These are phyloP conservation scores for Pseudomugil tenellus DNA, from an alignment of 2,797 vertebrate genomes.

Conservation along the genomic window DNA sequence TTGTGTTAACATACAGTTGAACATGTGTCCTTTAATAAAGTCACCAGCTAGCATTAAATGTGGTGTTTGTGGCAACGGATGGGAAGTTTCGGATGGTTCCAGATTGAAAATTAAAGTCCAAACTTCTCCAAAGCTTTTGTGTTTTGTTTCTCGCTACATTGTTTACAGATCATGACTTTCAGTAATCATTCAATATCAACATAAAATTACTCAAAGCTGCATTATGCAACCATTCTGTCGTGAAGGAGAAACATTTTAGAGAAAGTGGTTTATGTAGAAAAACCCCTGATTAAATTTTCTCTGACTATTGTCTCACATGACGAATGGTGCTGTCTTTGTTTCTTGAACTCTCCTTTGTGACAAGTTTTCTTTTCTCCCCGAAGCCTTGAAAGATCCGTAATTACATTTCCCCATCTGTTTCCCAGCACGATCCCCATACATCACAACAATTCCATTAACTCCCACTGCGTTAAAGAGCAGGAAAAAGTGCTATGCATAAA, in stretches of 20 bases:
- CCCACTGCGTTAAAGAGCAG: slow-evolving; percentile 52
- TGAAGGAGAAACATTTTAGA: slow-evolving; percentile 45
- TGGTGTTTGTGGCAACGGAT: no score
- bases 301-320: slow-evolving; percentile 70
- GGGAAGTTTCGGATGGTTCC: no score
- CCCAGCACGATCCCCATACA: slow-evolving; percentile 69
- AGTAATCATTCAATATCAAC: slow-evolving; percentile 6
- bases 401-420: slow-evolving; percentile 81
- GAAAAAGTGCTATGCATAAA: slow-evolving; percentile 43
- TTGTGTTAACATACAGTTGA: no score
- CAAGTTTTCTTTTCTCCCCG: slow-evolving; percentile 54
- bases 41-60: no score
- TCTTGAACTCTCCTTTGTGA: slow-evolving; percentile 75
- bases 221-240: slow-evolving; percentile 22
- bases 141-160: no score
- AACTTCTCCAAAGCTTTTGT: no score
- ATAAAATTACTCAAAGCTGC: slow-evolving; percentile 15
- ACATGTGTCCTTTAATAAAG: no score
- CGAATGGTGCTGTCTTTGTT: slow-evolving; percentile 71
- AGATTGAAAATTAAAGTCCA: no score
- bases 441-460: slow-evolving; percentile 81
- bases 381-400: slow-evolving; percentile 73
- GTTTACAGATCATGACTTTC: no score
- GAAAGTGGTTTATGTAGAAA: slow-evolving; percentile 62
- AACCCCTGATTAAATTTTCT: slow-evolving; percentile 72